Percentiles rank a stretch among this genome's conserved stretches.
These are phyloP conservation scores for Delia radicum DNA, from an alignment of 1,140 invertebrate species.

Conservation along the genomic window DNA sequence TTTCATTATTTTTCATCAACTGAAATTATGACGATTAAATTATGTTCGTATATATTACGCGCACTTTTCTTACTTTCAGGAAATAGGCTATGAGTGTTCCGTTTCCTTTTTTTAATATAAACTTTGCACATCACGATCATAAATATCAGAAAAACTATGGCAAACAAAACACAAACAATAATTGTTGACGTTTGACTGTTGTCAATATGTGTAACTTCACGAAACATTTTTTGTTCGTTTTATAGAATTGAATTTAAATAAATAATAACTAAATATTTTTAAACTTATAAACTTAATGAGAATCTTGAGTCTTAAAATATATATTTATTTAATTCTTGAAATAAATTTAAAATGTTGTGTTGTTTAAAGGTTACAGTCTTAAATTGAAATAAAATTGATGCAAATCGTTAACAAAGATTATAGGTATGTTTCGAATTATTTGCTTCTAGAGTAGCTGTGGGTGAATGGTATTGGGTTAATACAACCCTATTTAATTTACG, in stretches of 20 bases:
- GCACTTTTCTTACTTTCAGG: conserved; percentile 13
- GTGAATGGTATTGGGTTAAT: no score
- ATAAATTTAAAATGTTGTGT: neutral
- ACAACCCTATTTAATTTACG: no score
- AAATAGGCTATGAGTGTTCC: neutral
- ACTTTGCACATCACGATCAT: neutral
- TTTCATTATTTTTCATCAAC: no score
- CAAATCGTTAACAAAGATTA: no score
- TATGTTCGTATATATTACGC: no score
- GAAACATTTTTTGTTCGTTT: neutral
- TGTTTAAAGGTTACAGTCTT: neutral
- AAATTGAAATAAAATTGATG: neutral
- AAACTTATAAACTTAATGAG: neutral
- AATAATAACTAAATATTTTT: no score
- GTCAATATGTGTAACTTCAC: neutral
- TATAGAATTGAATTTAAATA: neutral
- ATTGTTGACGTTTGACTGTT: conserved; percentile 8
- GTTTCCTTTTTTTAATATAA: neutral
- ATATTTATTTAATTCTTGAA: neutral
- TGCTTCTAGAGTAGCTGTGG: no score
- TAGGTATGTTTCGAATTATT: no score
- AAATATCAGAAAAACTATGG: neutral
- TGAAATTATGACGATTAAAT: no score
- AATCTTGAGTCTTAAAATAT: neutral
- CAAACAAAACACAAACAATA: neutral